Evolutionary conservation across 2,888 invertebrate genomes (phyloP).

Genomic region (Agonum fuliginosum): DNA sequence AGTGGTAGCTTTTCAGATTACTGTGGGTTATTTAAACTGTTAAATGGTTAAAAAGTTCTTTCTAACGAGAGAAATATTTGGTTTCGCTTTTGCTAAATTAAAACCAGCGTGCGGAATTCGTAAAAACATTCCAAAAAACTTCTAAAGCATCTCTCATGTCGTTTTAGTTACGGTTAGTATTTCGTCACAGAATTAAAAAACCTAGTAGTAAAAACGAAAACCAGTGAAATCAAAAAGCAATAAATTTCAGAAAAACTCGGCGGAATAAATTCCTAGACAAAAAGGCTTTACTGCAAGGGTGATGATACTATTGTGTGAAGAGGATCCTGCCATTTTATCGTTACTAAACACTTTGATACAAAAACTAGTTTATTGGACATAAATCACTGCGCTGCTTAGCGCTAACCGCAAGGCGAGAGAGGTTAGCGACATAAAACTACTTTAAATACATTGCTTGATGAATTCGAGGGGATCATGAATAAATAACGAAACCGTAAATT

Average conservation of each 20-base stretch:
- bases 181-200: conserved; percentile 43
- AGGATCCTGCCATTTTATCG: conserved; percentile 49
- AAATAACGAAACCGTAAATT: conserved; percentile 45
- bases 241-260: conserved; percentile 46
- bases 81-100: too few species aligned
- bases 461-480: conserved; percentile 39
- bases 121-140: conserved; percentile 3
- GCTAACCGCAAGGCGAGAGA: conserved; percentile 23
- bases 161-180: conserved; percentile 33
- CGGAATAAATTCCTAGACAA: conserved; percentile 51
- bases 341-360: conserved; percentile 48
- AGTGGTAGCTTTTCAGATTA: too few species aligned
- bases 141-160: conserved; percentile 18
- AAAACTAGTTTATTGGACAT: conserved; percentile 57
- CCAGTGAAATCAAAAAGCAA: conserved; percentile 48
- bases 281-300: conserved; percentile 32
- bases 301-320: conserved; percentile 53
- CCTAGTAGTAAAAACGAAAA: conserved; percentile 43
- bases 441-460: conserved; percentile 45
- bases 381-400: conserved; percentile 47
- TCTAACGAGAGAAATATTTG: too few species aligned
- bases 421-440: conserved; percentile 42
- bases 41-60: too few species aligned
- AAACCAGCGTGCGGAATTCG: background rate
- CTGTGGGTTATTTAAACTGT: too few species aligned